phyloP scores from a whole-genome alignment of 1,140 invertebrate species.

The Cydia amplana region DNA sequence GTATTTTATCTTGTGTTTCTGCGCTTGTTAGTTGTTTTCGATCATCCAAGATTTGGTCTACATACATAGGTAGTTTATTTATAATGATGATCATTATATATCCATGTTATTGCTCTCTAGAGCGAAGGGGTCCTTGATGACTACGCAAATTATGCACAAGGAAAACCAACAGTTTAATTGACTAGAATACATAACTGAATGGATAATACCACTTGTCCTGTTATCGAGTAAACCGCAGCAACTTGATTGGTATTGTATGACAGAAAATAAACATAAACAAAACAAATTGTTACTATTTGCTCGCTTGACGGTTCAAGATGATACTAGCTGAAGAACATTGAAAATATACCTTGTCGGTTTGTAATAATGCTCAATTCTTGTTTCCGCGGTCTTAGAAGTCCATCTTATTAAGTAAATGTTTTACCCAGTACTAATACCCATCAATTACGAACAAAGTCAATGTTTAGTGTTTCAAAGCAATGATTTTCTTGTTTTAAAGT shows the following conservation, averaged over 20 bases:
- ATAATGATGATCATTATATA: neutral
- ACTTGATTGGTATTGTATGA: conserved; percentile 12
- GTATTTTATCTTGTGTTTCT: too few species aligned
- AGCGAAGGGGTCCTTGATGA: neutral
- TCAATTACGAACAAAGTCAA: neutral
- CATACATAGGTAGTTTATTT: too few species aligned
- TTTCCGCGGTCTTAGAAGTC: neutral
- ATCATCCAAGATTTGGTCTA: too few species aligned
- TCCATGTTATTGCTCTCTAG: neutral
- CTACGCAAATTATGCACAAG: conserved; percentile 7
- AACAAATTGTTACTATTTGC: conserved; percentile 41
- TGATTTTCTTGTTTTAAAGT: neutral
- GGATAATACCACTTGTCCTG: neutral
- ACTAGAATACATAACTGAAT: conserved; percentile 5
- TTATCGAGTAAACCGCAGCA: conserved; percentile 38
- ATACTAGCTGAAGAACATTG: neutral
- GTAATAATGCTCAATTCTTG: neutral
- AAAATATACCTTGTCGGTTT: neutral
- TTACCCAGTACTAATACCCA: neutral
- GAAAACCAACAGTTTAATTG: conserved; percentile 20
- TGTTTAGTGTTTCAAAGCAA: neutral
- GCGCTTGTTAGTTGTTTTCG: too few species aligned
- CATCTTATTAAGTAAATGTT: neutral
- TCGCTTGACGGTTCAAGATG: neutral
- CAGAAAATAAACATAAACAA: conserved; percentile 37